Conservation (phyloP, 2,113 vertebrate genomes). For the Symphodus melops region DNA sequence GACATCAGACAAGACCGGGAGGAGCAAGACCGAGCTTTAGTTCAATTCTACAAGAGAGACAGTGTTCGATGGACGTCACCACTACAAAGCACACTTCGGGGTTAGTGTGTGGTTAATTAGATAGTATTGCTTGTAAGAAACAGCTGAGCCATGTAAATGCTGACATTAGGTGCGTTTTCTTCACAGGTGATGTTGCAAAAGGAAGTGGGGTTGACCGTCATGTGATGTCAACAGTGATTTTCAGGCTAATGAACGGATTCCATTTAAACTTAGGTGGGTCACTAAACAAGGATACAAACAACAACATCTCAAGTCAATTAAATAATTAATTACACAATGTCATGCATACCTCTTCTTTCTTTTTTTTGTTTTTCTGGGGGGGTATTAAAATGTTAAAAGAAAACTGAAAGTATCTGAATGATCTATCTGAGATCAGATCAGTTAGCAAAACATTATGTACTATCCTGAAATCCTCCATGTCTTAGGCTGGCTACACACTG, state of each 20-base stretch:
- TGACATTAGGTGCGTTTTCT: neutral
- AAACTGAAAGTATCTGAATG: too few species aligned
- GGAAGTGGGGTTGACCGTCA: slow-evolving; percentile 54
- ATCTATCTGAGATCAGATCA: too few species aligned
- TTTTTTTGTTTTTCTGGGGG: too few species aligned
- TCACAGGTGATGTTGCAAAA: slow-evolving; percentile 48
- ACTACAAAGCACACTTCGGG: slow-evolving; percentile 37
- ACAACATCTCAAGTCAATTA: neutral
- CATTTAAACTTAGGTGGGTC: slow-evolving; percentile 50
- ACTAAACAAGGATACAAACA: neutral
- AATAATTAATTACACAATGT: too few species aligned
- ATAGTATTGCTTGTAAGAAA: neutral
- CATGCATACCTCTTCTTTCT: too few species aligned
- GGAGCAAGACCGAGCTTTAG: slow-evolving; percentile 47
- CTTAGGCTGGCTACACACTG: too few species aligned
- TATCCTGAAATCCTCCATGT: too few species aligned
- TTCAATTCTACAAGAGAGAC: slow-evolving; percentile 46
- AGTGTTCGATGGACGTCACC: slow-evolving; percentile 40
- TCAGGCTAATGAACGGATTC: slow-evolving; percentile 54
- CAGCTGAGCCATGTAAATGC: neutral
- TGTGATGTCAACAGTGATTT: slow-evolving; percentile 58
- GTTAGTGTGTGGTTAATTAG: neutral
- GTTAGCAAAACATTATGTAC: too few species aligned
- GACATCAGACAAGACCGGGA: slow-evolving; percentile 49
- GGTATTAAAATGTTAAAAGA: too few species aligned